Evolutionary conservation across 2,113 vertebrate genomes (phyloP), one percentile per base, ranked within the genome.

Genomic region (Excalfactoria chinensis): DNA sequence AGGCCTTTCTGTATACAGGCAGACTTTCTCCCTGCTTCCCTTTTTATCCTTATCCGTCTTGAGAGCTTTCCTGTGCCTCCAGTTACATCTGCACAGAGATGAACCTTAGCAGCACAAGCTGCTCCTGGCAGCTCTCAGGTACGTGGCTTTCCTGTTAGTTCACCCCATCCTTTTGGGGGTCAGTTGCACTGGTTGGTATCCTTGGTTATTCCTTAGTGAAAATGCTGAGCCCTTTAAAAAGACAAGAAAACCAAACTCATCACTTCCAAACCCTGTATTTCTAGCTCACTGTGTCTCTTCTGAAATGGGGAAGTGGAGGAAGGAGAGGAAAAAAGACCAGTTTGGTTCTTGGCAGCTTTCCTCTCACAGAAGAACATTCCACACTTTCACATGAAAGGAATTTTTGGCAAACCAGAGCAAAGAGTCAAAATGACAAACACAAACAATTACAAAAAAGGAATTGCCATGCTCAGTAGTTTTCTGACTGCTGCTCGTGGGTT

Each of bases 281-380:
- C 69, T 32, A 34, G 56, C 69, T 74, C 6, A 9, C 28, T 51
- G 11, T 37, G n/a, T 77, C 88, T 78, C 63, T 15, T 77, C 80
- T 68, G 59, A 74, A 78, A 72, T 23, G 16, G 17, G 2, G 8
- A 3, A 40, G 58, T 53, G 51, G 20, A 3, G 35, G 63, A 37
- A 49, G 49, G 28, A 66, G 62, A 58, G 40, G 19, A 3, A 60
- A 12, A 48, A 49, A 22, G 51, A 26, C 73, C 20, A 40, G 76
- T 74, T 86, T 73, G 48, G 88, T 60, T 63, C 74, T 89, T 84
- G 89, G 92, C 95, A 93, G 41, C 82, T 53, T 35, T 88, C 59
- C 60, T 66, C 34, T 84, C 46, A 9, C 56, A 77, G 89, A 81
- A 75, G 37, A 68, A 35, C 56, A 71, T 77, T 91, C 75, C 28